A percentile compares a stretch with the other conserved stretches of the same genome.
Conservation (phyloP, 2,888 invertebrate genomes). For the Pinctada fucata region DNA sequence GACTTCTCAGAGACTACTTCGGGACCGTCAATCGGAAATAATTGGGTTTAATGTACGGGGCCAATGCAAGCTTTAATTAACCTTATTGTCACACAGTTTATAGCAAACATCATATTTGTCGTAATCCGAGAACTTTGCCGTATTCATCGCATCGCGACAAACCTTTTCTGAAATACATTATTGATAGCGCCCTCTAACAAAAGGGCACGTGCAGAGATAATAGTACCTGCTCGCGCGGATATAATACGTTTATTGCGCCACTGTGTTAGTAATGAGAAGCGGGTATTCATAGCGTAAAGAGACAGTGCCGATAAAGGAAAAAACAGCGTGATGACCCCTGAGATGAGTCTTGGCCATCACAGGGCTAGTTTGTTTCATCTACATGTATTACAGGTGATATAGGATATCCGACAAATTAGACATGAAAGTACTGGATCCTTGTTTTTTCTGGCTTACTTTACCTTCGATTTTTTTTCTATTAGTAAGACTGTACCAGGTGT, state of each 20-base stretch:
- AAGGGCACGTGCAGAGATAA: background rate
- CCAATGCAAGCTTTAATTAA: background rate
- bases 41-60: background rate
- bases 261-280: background rate
- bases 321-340: background rate
- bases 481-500: no score
- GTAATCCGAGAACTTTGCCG: background rate
- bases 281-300: background rate
- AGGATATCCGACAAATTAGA: no score
- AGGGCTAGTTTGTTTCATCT: no score
- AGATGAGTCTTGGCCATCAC: no score
- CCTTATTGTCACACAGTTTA: background rate
- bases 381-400: no score
- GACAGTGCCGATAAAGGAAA: background rate
- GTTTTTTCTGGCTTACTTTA: no score
- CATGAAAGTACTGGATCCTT: no score
- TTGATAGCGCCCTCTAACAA: background rate
- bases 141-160: background rate
- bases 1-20: background rate
- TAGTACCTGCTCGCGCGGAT: background rate
- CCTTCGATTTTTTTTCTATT: no score
- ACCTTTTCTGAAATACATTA: background rate
- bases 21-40: background rate
- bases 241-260: constrained; percentile 3
- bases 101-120: constrained; percentile 1